Conservation (phyloP, 92 coral and sea anemone genomes). For the Epizoanthus illoricatus region DNA sequence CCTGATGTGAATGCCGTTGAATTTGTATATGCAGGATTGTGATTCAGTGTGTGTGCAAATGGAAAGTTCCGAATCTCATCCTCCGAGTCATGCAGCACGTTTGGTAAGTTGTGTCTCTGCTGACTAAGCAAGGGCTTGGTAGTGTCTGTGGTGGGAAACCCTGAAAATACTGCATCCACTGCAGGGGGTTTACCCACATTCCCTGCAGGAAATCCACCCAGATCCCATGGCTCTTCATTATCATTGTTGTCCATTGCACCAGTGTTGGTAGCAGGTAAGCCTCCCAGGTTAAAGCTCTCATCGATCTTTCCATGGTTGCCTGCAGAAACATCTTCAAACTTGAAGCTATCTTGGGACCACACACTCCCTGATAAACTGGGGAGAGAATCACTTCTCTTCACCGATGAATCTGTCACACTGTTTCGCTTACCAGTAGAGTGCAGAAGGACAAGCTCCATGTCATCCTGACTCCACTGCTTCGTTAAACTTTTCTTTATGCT, state of each 20-base stretch:
- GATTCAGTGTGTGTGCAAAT: neutral
- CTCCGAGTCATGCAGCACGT: slow-evolving; percentile 6
- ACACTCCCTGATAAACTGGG: slow-evolving; percentile 80
- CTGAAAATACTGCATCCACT: neutral
- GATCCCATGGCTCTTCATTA: slow-evolving; percentile 54
- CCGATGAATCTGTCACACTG: slow-evolving; percentile 29
- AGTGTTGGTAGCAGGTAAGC: slow-evolving; percentile 33
- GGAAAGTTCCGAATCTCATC: neutral
- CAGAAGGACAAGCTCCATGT: slow-evolving; percentile 32
- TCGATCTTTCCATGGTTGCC: slow-evolving; percentile 30
- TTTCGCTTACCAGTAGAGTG: slow-evolving; percentile 13
- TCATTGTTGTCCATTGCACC: slow-evolving; percentile 45
- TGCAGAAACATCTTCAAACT: slow-evolving; percentile 45
- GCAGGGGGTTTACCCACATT: slow-evolving; percentile 62
- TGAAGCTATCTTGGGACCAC: slow-evolving; percentile 85
- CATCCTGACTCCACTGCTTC: slow-evolving; percentile 55
- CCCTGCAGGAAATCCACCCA: slow-evolving; percentile 90
- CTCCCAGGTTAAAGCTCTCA: slow-evolving; percentile 39
- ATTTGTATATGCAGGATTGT: slow-evolving; percentile 4
- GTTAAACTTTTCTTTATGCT: slow-evolving; percentile 19
- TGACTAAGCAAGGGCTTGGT: slow-evolving; percentile 5
- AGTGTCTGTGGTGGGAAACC: neutral
- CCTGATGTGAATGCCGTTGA: slow-evolving; percentile 47
- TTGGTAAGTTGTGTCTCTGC: slow-evolving; percentile 2
- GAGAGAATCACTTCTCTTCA: slow-evolving; percentile 67